These are phyloP conservation scores for Empidonax alnorum DNA, from an alignment of 2,113 vertebrate species.

Conservation along the genomic window DNA sequence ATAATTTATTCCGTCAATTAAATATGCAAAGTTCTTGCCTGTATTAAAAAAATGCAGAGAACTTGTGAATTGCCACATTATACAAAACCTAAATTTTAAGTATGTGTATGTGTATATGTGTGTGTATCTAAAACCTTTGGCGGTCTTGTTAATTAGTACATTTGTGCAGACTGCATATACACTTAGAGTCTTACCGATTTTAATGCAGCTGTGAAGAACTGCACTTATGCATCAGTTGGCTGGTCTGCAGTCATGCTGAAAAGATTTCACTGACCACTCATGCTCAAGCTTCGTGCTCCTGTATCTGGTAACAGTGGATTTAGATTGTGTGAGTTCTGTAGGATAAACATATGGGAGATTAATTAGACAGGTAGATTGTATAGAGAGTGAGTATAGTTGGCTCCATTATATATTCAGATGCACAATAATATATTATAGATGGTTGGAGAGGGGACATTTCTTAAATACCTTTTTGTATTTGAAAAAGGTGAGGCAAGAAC, in stretches of 20 bases:
- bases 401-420: background rate
- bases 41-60: background rate
- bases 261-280: background rate
- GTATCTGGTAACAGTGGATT: background rate
- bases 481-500: background rate
- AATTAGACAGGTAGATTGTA: background rate
- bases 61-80: background rate
- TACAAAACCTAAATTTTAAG: background rate
- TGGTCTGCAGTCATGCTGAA: background rate
- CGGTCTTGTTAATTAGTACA: background rate
- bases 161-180: background rate
- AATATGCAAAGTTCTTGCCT: background rate
- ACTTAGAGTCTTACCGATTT: background rate
- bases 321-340: background rate
- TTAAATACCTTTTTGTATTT: background rate
- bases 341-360: too few species aligned
- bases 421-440: background rate
- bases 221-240: fast-evolving
- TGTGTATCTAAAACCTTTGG: background rate
- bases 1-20: background rate
- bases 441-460: background rate
- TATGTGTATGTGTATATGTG: background rate
- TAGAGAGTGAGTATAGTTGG: background rate
- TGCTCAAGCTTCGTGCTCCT: background rate
- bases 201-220: background rate